Evolutionary conservation across 2,113 vertebrate genomes (phyloP).

Genomic region (Eulacestoma nigropectus): DNA sequence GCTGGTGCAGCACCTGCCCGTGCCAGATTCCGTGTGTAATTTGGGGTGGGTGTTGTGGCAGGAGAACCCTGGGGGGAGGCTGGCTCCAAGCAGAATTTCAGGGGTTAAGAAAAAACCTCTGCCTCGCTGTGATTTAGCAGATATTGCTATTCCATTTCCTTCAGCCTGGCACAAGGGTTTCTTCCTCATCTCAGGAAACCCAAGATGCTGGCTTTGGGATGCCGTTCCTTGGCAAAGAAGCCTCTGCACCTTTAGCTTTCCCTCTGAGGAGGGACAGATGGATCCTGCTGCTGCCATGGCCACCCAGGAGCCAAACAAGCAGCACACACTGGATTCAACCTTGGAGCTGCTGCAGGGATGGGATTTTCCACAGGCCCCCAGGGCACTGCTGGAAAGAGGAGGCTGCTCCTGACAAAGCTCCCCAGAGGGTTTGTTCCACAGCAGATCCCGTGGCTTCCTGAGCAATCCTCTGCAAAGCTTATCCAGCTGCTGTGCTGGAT

Average conservation of each 20-base stretch:
- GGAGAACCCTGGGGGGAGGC: background rate
- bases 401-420: background rate
- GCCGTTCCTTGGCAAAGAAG: background rate
- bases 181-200: background rate
- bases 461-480: background rate
- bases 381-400: background rate
- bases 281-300: background rate
- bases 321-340: background rate
- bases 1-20: rapidly evolving
- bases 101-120: background rate
- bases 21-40: background rate
- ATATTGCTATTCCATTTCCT: background rate
- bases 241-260: background rate
- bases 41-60: background rate
- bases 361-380: background rate
- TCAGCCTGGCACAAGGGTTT: background rate
- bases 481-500: background rate
- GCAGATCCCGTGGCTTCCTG: background rate
- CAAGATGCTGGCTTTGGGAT: background rate
- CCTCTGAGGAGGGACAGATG: background rate
- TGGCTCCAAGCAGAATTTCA: background rate
- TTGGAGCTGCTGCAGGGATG: background rate
- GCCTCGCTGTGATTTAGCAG: background rate
- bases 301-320: background rate
- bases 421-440: background rate